These are phyloP conservation scores for Mimachlamys varia DNA, from an alignment of 2,888 invertebrate species.

Conservation along the genomic window DNA sequence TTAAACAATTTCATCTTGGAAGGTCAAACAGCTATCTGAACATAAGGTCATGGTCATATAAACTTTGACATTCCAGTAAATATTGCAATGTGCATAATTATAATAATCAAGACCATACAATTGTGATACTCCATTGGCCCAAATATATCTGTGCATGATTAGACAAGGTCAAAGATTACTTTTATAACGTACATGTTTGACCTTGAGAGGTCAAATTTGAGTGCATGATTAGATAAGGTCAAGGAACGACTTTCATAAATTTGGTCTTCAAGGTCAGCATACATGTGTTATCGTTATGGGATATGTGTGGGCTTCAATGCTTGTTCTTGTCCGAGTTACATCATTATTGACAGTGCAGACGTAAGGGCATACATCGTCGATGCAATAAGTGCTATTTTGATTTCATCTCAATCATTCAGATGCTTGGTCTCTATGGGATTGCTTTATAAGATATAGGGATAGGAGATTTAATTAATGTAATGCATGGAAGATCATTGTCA, in stretches of 20 bases:
- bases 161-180: background rate
- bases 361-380: background rate
- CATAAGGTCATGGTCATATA: background rate
- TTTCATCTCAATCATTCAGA: slow-evolving; percentile 29
- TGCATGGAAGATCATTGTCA: background rate
- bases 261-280: background rate
- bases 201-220: background rate
- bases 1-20: too few relatives aligned
- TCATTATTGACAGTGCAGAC: background rate
- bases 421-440: background rate
- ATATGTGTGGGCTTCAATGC: background rate
- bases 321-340: background rate
- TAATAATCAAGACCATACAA: background rate
- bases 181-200: background rate
- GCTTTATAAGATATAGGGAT: background rate
- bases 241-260: background rate
- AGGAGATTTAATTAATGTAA: background rate
- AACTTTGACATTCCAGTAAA: background rate
- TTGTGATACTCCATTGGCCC: too few relatives aligned
- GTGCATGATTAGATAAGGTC: slow-evolving; percentile 2
- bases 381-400: slow-evolving; percentile 12
- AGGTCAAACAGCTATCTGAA: background rate
- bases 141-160: background rate
- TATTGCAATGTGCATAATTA: background rate
- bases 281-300: background rate